Evolutionary conservation across 2,797 vertebrate species (phyloP).

Genomic region (Sarcoramphus papa): DNA sequence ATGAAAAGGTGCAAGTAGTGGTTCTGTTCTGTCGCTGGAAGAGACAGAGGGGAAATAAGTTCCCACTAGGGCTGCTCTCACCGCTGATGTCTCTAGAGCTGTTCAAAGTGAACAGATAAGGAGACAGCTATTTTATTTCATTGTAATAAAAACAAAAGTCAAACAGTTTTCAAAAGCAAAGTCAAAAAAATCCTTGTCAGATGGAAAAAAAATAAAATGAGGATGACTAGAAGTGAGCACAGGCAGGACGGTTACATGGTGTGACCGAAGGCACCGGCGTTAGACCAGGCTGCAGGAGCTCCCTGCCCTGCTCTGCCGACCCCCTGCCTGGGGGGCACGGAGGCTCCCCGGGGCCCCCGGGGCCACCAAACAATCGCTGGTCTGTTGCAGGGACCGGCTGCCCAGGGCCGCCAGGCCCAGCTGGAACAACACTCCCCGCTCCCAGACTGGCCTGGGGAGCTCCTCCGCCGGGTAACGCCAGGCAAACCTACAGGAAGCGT

Average conservation of each 20-base stretch:
- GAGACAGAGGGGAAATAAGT: neutral
- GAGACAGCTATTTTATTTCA: neutral
- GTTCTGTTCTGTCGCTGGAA: neutral
- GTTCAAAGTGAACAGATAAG: neutral
- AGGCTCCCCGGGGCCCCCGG: neutral
- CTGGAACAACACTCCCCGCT: slow-evolving; percentile 22
- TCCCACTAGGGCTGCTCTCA: neutral
- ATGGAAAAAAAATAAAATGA: neutral
- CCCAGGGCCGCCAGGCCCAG: neutral
- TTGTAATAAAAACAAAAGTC: neutral
- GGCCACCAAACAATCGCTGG: slow-evolving; percentile 5
- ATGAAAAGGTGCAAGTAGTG: neutral
- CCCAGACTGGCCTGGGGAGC: slow-evolving; percentile 18
- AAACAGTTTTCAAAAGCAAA: neutral
- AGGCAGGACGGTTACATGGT: neutral
- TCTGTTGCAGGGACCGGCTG: neutral
- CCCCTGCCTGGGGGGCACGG: neutral
- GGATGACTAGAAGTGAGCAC: neutral
- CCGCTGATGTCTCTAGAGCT: neutral
- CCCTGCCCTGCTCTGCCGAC: neutral
- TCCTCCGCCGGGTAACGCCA: neutral
- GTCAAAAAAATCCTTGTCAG: neutral
- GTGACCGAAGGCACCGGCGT: neutral
- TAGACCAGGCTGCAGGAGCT: neutral
- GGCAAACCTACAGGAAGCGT: neutral